phyloP scores from a whole-genome alignment of 2,113 vertebrate genomes.

The Aegotheles bennettii region DNA sequence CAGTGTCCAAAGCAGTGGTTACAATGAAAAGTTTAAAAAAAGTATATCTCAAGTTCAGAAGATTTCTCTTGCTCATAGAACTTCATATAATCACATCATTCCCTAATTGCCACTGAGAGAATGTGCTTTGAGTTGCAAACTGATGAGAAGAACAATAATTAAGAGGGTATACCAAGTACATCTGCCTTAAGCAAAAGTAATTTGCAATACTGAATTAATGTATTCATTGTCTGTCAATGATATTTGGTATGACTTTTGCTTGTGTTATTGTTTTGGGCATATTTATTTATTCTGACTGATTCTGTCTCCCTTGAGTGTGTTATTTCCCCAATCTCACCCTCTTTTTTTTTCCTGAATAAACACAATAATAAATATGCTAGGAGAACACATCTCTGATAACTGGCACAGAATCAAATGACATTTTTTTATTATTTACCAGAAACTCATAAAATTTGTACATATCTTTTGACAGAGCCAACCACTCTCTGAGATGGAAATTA shows the following conservation, averaged over 20 bases:
- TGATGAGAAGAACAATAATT: constrained; percentile 64
- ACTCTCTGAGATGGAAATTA: not conserved
- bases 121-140: constrained; percentile 54
- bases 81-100: constrained; percentile 1
- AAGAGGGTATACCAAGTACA: constrained; percentile 54
- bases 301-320: constrained; percentile 23
- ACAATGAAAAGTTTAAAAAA: not conserved
- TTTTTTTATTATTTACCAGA: not conserved
- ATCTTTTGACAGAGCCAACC: not conserved
- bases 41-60: not conserved
- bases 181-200: constrained; percentile 63
- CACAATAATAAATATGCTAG: constrained; percentile 17
- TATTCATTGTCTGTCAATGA: constrained; percentile 39
- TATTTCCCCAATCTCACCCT: not conserved
- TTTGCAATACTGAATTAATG: constrained; percentile 65
- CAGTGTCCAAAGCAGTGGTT: not conserved
- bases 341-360: not conserved
- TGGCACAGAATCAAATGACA: not conserved
- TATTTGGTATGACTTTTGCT: constrained; percentile 47
- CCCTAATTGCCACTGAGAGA: constrained; percentile 44
- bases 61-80: not conserved
- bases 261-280: constrained; percentile 51
- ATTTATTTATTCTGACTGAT: constrained; percentile 64
- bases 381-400: not conserved
- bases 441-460: not conserved